These are phyloP conservation scores for Patiria pectinifera DNA, from an alignment of 53 echinoderm and acorn worm genomes.

Conservation along the genomic window DNA sequence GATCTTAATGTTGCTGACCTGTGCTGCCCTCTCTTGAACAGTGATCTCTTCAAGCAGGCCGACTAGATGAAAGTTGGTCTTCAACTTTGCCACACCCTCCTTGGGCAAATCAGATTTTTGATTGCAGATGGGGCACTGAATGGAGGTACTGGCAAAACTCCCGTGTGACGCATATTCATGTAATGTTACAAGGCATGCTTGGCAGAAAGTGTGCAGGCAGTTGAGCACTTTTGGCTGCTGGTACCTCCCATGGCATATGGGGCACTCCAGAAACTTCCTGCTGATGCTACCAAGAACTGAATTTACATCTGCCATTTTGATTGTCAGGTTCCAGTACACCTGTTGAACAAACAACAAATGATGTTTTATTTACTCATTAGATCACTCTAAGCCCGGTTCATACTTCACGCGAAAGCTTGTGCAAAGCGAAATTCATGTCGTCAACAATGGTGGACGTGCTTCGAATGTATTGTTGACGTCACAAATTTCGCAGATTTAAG, in stretches of 20 bases:
- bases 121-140: conserved; percentile 32
- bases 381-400: no score
- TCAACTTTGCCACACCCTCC: neutral
- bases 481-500: no score
- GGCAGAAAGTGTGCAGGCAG: conserved; percentile 36
- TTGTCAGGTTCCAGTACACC: no score
- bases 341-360: no score
- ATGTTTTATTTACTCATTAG: no score
- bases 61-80: conserved; percentile 25
- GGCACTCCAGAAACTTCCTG: neutral
- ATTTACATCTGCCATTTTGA: neutral
- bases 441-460: no score
- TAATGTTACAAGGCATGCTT: conserved; percentile 7
- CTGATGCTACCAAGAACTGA: neutral
- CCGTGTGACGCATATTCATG: neutral
- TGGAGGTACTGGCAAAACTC: neutral
- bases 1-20: neutral
- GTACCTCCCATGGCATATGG: conserved; percentile 10
- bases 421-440: no score
- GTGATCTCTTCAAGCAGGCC: conserved; percentile 1
- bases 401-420: no score
- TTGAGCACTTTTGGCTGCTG: conserved; percentile 32
- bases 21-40: neutral
- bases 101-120: neutral
- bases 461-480: no score